phyloP scores from a whole-genome alignment of 1,140 invertebrate species.

The Mactra quadrangularis region DNA sequence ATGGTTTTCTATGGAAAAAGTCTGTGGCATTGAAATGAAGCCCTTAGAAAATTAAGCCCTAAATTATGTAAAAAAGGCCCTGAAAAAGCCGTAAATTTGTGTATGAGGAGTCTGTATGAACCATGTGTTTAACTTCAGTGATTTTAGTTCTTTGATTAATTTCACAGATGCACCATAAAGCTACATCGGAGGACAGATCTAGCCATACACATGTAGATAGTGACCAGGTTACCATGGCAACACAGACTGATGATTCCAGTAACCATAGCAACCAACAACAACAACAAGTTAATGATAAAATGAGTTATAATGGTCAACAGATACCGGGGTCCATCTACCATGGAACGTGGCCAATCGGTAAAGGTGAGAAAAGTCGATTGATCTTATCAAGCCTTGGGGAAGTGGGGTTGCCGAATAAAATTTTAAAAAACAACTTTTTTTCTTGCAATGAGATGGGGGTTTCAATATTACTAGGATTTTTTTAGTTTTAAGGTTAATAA shows the following conservation, averaged over 20 bases:
- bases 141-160: too few relatives aligned
- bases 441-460: too few relatives aligned
- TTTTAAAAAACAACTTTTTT: too few relatives aligned
- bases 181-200: background rate
- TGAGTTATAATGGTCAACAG: slow-evolving; percentile 55
- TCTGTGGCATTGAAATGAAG: too few relatives aligned
- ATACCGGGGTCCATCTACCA: slow-evolving; percentile 86
- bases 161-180: slow-evolving; percentile 7
- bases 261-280: slow-evolving; percentile 39
- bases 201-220: slow-evolving; percentile 36
- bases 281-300: slow-evolving; percentile 25
- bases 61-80: too few relatives aligned
- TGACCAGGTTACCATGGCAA: slow-evolving; percentile 75
- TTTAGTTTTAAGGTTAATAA: too few relatives aligned
- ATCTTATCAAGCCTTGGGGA: background rate
- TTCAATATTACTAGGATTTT: too few relatives aligned
- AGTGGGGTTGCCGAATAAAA: background rate
- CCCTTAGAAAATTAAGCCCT: too few relatives aligned
- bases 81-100: too few relatives aligned
- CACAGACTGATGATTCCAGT: slow-evolving; percentile 78
- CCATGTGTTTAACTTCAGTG: too few relatives aligned
- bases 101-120: too few relatives aligned
- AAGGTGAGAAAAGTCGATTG: slow-evolving; percentile 62
- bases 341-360: slow-evolving; percentile 88
- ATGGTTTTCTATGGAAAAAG: too few relatives aligned